Base-by-base conservation (phyloP, 2,888 invertebrate species). In the Eilema caniola region DNA sequence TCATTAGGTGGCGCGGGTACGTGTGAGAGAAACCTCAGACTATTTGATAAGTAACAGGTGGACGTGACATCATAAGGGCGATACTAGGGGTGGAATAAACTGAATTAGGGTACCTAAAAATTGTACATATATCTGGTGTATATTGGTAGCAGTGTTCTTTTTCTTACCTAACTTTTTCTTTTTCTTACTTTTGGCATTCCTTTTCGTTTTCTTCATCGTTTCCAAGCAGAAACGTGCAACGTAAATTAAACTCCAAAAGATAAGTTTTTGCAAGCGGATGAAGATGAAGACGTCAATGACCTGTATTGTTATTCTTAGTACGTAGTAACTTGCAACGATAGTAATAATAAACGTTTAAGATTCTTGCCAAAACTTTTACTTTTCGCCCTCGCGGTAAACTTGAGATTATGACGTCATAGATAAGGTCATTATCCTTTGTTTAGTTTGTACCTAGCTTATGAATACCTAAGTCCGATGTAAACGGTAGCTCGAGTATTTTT, bases 351-450 rank as follows among this genome's bases (percentile, higher is more conserved):
- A 59, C 66, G n/a, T 37, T 2, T n/a, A 25, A n/a, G 56, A 64
- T 73, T 69, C 67, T 57, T 53, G 33, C 56, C 33, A 64, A 62
- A 66, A 72, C 25, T 68, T 62, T 14, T 56, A 53, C 41, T 60
- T 71, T 57, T 31, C 23, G 53, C 47, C 25, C 47, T 16, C 14
- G 62, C 61, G 23, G 23, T 71, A 8, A 63, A 53, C 69, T 31
- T 23, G 64, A 64, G 47, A 20, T 62, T 57, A 57, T 66, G 63
- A 67, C 47, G 65, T 60, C 60, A 69, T 24, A 66, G 28, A 70
- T 66, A 66, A 73, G 81, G 81, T 78, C 82, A 73, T 84, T 85
- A 78, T 72, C 80, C 64, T 78, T 72, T 78, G 75, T 74, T 71
- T 65, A 66, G 66, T 73, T 79, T 20, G 25, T 41, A 62, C 20